Base-by-base conservation (phyloP, 2,888 invertebrate genomes). In the Melanostoma scalare region DNA sequence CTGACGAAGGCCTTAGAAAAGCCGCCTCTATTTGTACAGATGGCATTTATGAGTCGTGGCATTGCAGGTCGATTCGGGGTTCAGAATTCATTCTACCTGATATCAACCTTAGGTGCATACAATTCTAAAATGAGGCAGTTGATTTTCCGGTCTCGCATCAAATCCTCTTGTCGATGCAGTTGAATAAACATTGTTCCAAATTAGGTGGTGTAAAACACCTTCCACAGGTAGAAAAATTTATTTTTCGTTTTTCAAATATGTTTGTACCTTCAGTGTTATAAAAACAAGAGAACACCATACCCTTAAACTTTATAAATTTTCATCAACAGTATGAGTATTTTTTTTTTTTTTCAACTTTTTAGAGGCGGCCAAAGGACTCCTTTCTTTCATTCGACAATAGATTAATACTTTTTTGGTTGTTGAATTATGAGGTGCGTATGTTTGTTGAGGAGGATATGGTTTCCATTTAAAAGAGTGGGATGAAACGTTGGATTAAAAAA, bases 181-280 rank as follows among this genome's bases (percentile, higher is more conserved):
- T 76, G 65, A 71, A 81, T 65, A 61, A 72, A 81, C 67, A 81
- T 67, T 71, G 6, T 35, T 30, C 10, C 6, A 67, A 55, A 61
- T 53, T 44, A 60, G 35, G 40, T 46, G 52, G 35, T 40, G 38
- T 33, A 68, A 60, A 67, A 67, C 68, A 60, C 73, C 46, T 50
- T 30, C 0, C 9, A 0, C n/a, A 60, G 61, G 53, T 46, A 9
- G 46, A 30, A 68, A 44, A 42, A 5, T 6, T 8, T 10, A 0
- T n/a, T 44, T 55, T 44, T 6, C 9, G 33, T 65, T 65, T 65
- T 5, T 0, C 3, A 30, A 58, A 8, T 44, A 33, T 50, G 46
- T 46, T 35, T 10, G 5, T 8, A 20, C 20, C 20, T 20, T 1
- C 20, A 20, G 20, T 20, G 20, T 20, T 20, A 20, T 20, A 20